Conservation (phyloP, 30 jellyfish, hydroid and myxozoan genomes). For the Aurelia sp. region DNA sequence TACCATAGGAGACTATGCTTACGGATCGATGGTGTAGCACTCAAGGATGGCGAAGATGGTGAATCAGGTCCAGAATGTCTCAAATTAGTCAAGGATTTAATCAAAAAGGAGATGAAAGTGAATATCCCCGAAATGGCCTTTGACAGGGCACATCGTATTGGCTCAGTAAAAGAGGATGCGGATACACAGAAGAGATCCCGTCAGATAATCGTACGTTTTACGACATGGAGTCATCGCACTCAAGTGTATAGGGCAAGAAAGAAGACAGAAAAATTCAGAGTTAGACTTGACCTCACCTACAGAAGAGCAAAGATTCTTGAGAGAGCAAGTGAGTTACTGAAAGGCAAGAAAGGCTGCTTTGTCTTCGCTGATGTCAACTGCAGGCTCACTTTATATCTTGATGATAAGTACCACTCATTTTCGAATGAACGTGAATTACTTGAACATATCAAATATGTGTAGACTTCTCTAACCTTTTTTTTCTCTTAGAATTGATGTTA, state of each 20-base stretch:
- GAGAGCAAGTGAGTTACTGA: slow-evolving; percentile 9
- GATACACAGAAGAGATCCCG: slow-evolving; percentile 9
- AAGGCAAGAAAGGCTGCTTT: slow-evolving; percentile 11
- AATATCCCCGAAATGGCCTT: slow-evolving; percentile 2
- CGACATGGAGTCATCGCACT: background rate
- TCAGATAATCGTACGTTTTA: background rate
- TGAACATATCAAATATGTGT: background rate
- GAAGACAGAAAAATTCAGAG: slow-evolving; percentile 8
- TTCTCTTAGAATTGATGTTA: too few relatives aligned
- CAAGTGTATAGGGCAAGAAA: slow-evolving; percentile 13
- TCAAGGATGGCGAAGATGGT: slow-evolving; percentile 6
- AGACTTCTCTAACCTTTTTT: background rate
- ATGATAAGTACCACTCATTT: background rate
- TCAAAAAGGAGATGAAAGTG: background rate
- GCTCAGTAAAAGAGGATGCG: background rate
- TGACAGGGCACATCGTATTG: slow-evolving; percentile 19
- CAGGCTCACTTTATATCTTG: slow-evolving; percentile 7
- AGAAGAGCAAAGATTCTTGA: slow-evolving; percentile 1
- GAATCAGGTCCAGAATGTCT: slow-evolving; percentile 1
- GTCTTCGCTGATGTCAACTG: slow-evolving; percentile 10
- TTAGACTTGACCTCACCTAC: background rate
- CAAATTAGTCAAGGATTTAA: background rate
- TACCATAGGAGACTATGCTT: background rate
- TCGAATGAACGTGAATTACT: background rate
- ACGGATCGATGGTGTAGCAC: background rate